Evolutionary conservation across 2,888 invertebrate species (phyloP), one percentile per base, ranked within the genome.

Genomic region (Therioaphis trifolii): DNA sequence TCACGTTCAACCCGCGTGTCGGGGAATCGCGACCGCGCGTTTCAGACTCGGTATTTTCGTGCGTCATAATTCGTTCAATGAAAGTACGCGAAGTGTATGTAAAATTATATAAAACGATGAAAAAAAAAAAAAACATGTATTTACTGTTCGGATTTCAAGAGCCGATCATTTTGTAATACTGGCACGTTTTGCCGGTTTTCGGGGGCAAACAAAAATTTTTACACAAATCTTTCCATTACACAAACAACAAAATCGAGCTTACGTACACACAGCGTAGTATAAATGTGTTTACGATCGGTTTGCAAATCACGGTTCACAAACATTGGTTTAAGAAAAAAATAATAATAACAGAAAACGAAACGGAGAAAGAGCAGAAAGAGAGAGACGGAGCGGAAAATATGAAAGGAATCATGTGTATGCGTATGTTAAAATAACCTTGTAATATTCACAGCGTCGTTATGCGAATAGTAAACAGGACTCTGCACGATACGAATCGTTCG

Each of bases 131-230:
- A 49, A 43, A 46, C 63, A 77, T 63, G n/a, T 77, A 63, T 49
- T 63, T 63, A 35, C 46, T 21, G 76, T 77, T 49, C n/a, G 49
- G 55, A 27, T 79, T 55, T 46, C 49, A 49, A n/a, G 11, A 29
- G 27, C 76, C 43, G 66, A 24, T 79, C 78, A 69, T 79, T 69
- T 55, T 7, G 55, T 69, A 69, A 78, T 78, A 78, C 40, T 5
- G 68, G 68, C 78, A 69, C 78, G 78, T 79, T 55, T 27, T 27
- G 55, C 27, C 78, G 78, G 68, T 79, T 79, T 79, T 79, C 55
- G n/a, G 69, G n/a, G 35, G 55, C 78, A 79, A 79, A 79, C 78
- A 79, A 69, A 52, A 43, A 43, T 55, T 78, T 68, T 78, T 55
- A 69, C 68, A 55, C 78, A 78, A 78, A 78, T 78, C 49, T 78